These are phyloP conservation scores for Nephrotoma flavescens DNA, from an alignment of 2,888 invertebrate genomes.

Conservation along the genomic window DNA sequence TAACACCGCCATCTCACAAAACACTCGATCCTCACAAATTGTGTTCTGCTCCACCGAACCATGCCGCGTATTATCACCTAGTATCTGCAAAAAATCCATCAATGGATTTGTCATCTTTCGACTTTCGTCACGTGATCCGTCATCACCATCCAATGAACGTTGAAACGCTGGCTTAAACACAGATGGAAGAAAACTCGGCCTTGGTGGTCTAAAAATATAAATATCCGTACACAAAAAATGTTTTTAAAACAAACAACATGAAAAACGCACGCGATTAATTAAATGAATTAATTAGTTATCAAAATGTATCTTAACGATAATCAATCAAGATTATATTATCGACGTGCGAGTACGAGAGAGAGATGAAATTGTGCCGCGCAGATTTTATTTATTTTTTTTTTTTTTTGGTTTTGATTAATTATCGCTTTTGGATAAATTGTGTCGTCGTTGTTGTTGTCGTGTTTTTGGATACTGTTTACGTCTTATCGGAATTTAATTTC, in stretches of 20 bases:
- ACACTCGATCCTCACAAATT: conserved; percentile 6
- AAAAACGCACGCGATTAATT: background rate
- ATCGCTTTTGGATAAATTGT: background rate
- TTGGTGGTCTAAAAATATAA: background rate
- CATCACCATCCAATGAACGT: background rate
- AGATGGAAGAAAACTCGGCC: background rate
- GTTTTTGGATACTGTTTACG: background rate
- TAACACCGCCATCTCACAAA: conserved; percentile 5
- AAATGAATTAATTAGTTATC: background rate
- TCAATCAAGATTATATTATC: background rate
- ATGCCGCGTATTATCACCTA: background rate
- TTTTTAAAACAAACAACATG: background rate
- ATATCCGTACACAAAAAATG: background rate
- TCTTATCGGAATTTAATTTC: background rate
- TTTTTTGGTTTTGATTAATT: background rate
- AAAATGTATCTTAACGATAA: background rate
- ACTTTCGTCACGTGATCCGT: background rate
- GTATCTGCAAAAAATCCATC: conserved; percentile 6
- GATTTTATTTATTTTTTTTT: background rate
- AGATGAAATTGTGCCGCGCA: background rate
- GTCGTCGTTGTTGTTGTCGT: background rate
- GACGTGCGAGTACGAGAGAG: background rate
- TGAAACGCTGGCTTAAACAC: background rate
- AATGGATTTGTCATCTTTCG: conserved; percentile 2
- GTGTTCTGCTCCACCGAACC: background rate